Evolutionary conservation across 2,888 invertebrate species (phyloP).

Genomic region (Amiota communis): DNA sequence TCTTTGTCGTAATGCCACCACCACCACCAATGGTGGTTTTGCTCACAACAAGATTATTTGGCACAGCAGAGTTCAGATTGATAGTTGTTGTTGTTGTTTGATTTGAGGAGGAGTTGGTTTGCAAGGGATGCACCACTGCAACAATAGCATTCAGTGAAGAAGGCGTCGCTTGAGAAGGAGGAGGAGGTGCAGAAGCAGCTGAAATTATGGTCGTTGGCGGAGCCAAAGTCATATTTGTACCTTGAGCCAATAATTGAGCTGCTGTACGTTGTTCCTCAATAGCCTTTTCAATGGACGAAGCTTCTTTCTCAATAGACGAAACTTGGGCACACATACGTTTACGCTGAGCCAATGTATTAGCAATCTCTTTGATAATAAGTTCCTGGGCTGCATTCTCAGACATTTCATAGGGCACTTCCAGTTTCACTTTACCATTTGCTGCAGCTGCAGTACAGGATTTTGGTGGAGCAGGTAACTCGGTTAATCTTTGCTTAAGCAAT

Average conservation of each 20-base stretch:
- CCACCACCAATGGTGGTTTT: conserved; percentile 32
- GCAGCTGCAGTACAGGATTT: conserved; percentile 47
- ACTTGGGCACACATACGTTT: conserved; percentile 89
- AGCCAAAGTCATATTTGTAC: conserved; percentile 68
- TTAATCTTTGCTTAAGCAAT: conserved; percentile 82
- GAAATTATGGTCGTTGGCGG: conserved; percentile 36
- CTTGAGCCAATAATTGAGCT: conserved; percentile 69
- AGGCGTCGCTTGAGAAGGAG: conserved; percentile 55
- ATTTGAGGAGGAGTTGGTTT: background rate
- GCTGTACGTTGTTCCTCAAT: conserved; percentile 78
- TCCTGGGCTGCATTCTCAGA: conserved; percentile 84
- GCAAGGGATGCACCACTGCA: too few species aligned
- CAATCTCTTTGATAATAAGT: conserved; percentile 88
- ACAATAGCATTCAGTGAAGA: background rate
- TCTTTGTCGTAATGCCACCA: conserved; percentile 60
- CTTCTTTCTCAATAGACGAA: conserved; percentile 85
- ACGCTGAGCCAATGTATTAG: conserved; percentile 85
- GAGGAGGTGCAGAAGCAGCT: conserved; percentile 36
- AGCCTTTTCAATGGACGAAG: conserved; percentile 82
- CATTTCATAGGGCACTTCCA: conserved; percentile 73
- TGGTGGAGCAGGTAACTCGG: conserved; percentile 80
- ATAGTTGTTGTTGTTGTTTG: conserved; percentile 12
- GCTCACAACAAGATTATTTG: conserved; percentile 41
- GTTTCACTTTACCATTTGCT: conserved; percentile 63
- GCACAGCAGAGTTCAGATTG: conserved; percentile 45